Evolutionary conservation across 1,140 invertebrate species (phyloP), one percentile per base, ranked within the genome.

Genomic region (Zaprionus kolodkinae): DNA sequence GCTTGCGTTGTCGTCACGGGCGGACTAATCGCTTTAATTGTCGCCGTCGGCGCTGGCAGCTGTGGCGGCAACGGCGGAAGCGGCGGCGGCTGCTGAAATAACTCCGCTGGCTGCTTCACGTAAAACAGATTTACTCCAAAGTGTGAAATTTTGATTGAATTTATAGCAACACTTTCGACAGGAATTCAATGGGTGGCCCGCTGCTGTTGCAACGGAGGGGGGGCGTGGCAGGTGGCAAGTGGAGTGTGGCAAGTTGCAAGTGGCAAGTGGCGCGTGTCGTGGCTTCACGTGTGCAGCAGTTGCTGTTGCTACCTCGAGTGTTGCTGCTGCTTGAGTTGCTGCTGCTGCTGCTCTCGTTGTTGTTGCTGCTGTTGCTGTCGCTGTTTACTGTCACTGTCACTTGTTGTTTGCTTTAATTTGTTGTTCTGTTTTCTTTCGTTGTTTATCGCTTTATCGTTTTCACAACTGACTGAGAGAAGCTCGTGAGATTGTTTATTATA

Each of bases 81-180:
- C 91, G 84, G 84, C 74, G 74, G 74, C 81, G 91, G 91, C 85
- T 92, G 88, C 83, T 88, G 91, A 88, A 92, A 92, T 88, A 92
- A 92, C 86, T 92, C 91, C 91, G 91, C 85, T 88, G 91, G 91
- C 91, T 92, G 91, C 92, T 92, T 92, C 81, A 92, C 91, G 91
- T 92, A 92, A 80, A 92, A 92, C 88, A 92, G 91, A 92, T 92
- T 92, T 91, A 92, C 91, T 92, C 91, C 91, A 92, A 92, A 92
- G 91, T 92, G 91, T 91, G 91, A 92, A 92, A 92, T 92, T 92
- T 92, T 92, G 91, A 91, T 91, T 79, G 81, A 76, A 91, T 92
- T 92, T 90, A 78, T 82, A 76, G 81, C 78, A 91, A 92, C 91
- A 88, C 91, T 72, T 84, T 87, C 85, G 81, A 88, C 85, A 88